These are phyloP conservation scores for Pissodes strobi DNA, from an alignment of 1,140 invertebrate genomes.

Conservation along the genomic window DNA sequence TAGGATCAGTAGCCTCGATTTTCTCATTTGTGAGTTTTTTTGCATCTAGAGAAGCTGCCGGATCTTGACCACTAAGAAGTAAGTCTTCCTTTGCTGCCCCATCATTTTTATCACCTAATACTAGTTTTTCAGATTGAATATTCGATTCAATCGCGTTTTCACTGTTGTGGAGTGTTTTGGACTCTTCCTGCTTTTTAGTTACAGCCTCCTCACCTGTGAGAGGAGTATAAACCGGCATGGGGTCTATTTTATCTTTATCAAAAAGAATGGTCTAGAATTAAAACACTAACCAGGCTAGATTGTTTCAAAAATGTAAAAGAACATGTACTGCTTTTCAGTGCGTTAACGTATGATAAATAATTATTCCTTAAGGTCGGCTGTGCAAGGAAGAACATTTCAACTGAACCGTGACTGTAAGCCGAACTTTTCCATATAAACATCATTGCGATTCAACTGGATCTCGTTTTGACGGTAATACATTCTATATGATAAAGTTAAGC, in stretches of 20 bases:
- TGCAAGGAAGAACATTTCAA: no score
- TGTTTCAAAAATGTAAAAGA: no score
- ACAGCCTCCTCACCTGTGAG: constrained; percentile 22
- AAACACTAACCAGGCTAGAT: neutral
- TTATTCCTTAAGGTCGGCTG: no score
- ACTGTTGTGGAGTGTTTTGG: neutral
- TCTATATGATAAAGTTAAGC: no score
- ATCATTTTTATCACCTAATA: neutral
- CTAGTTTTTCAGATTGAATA: neutral
- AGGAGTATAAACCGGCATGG: constrained; percentile 8
- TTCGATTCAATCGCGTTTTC: neutral
- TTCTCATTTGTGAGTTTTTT: constrained; percentile 3
- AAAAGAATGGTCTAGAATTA: neutral
- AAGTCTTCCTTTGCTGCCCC: neutral
- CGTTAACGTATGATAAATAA: no score
- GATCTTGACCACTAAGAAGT: neutral
- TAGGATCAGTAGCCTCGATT: constrained; percentile 11
- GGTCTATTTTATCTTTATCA: neutral
- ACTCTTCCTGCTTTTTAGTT: constrained; percentile 21
- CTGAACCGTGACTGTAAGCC: no score
- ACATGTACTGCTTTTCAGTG: no score
- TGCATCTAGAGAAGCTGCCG: neutral
- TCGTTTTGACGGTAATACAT: no score
- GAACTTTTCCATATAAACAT: no score
- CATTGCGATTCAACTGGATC: no score